phyloP scores from a whole-genome alignment of 2,888 invertebrate species.

The Tachina lurida region DNA sequence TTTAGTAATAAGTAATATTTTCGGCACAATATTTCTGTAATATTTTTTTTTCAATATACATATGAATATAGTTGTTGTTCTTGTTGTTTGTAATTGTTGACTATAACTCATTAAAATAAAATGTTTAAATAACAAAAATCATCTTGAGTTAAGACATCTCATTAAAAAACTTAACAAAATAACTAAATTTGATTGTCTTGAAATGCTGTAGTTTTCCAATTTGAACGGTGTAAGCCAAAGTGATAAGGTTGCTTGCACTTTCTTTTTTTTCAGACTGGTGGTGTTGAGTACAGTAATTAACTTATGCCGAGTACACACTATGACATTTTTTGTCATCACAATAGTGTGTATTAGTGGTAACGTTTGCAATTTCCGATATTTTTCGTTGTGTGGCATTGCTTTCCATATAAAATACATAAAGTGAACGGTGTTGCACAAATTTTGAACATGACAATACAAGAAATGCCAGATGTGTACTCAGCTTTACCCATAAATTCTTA shows the following conservation, averaged over 20 bases:
- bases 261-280: neutral
- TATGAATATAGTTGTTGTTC: conserved; percentile 73
- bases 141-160: conserved; percentile 60
- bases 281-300: neutral
- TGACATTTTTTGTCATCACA: too few species aligned
- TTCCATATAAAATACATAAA: too few species aligned
- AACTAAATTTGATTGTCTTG: neutral
- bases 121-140: conserved; percentile 44
- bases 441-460: too few species aligned
- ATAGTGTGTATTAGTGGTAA: too few species aligned
- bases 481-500: too few species aligned
- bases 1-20: conserved; percentile 60
- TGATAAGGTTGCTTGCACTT: conserved; percentile 1
- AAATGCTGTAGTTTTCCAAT: neutral
- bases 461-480: too few species aligned
- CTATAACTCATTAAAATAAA: conserved; percentile 59
- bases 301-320: too few species aligned
- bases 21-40: conserved; percentile 70
- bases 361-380: too few species aligned
- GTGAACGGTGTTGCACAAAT: too few species aligned
- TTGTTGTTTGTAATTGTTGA: conserved; percentile 72
- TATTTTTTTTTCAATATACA: conserved; percentile 63
- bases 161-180: conserved; percentile 10
- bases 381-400: too few species aligned
- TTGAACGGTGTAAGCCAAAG: neutral